Evolutionary conservation across 2,888 invertebrate genomes (phyloP).

Genomic region (Drosophila bunnanda): DNA sequence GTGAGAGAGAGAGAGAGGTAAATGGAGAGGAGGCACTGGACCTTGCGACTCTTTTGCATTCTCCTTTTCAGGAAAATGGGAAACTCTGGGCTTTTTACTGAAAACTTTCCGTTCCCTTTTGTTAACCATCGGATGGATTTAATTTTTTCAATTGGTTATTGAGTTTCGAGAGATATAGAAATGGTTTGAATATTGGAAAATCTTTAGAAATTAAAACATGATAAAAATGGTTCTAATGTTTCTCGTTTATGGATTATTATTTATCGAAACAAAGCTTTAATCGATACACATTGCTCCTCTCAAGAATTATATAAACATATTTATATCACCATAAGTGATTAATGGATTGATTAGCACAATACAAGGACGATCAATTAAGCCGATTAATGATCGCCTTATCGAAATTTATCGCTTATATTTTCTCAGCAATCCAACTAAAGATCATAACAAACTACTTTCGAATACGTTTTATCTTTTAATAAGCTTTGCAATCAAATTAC

Average conservation of each 20-base stretch:
- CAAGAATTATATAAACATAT: no score
- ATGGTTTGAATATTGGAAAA: not conserved
- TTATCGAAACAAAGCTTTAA: not conserved
- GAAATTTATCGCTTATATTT: no score
- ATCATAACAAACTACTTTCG: no score
- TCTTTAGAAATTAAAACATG: not conserved
- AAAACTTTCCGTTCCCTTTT: not conserved
- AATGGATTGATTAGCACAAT: no score
- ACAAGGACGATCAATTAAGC: no score
- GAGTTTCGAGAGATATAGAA: not conserved
- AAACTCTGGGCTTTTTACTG: constrained; percentile 8
- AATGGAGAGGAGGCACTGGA: constrained; percentile 18
- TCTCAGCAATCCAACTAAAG: no score
- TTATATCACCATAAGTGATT: no score
- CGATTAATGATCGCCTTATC: no score
- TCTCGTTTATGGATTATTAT: not conserved
- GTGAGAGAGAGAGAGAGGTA: not conserved
- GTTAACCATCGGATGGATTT: constrained; percentile 4
- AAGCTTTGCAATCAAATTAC: not conserved
- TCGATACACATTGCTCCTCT: no score
- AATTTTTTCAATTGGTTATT: constrained; percentile 2
- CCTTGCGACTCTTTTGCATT: constrained; percentile 31
- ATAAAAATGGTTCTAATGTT: not conserved
- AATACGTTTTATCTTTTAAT: not conserved
- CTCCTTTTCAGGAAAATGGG: constrained; percentile 12